These are phyloP conservation scores for Eidolon helvum DNA, from an alignment of 2,113 vertebrate genomes.

Conservation along the genomic window DNA sequence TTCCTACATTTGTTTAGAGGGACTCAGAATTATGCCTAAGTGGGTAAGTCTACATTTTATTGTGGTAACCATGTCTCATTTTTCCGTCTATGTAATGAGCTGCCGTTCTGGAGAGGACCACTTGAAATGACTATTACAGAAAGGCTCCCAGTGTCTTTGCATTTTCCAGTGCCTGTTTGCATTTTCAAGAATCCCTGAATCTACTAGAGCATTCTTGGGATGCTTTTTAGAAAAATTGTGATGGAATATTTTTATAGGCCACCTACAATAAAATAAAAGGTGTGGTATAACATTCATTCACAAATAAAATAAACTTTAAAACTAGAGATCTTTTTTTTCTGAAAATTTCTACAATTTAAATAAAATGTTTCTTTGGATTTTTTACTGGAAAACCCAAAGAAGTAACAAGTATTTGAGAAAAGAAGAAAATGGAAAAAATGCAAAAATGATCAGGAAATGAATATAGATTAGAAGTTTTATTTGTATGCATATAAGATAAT, in stretches of 20 bases:
- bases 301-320: constrained; percentile 43
- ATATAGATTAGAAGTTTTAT: not conserved
- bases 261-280: not conserved
- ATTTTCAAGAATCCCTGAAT: constrained; percentile 15
- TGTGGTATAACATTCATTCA: not conserved
- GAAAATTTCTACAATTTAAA: constrained; percentile 17
- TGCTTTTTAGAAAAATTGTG: not conserved
- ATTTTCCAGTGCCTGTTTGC: not conserved
- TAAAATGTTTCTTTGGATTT: not conserved
- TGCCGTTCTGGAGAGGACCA: not conserved
- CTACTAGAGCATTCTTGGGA: not conserved
- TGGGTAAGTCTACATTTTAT: not conserved
- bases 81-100: not conserved
- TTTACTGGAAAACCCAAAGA: constrained; percentile 4
- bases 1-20: constrained; percentile 31
- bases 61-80: not conserved
- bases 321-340: not conserved
- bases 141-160: not conserved
- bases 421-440: not conserved
- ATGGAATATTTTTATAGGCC: not conserved
- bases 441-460: not conserved
- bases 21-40: constrained; percentile 19
- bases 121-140: not conserved
- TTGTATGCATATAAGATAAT: not conserved
- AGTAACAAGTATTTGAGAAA: not conserved